Base-by-base conservation (phyloP, 2,888 invertebrate species). In the Selenia dentaria region DNA sequence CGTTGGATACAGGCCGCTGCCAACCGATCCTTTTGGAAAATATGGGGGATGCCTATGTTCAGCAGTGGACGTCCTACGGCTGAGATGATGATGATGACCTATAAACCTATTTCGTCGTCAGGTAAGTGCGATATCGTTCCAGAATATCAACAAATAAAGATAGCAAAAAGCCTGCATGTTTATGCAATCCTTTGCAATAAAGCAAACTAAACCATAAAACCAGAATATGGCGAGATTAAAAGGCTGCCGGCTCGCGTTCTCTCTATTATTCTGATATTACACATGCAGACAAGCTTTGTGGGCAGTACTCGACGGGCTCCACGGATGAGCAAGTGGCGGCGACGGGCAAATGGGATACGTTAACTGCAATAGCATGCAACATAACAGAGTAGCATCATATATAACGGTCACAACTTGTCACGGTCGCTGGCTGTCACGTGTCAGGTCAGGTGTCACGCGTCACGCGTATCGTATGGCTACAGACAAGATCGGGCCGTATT, bases 261-360 rank as follows among this genome's bases (percentile, higher is more conserved):
- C 29, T 37, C 33, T 33, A 38, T 44, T 38, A 37, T 37, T 37
- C 37, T 32, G 11, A 33, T 20, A 44, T 44, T 37, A 36, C 37
- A 44, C 25, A 29, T 14, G 18, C 32, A 37, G 13, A 37, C 36
- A 32, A 14, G 43, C 11, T 32, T 28, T n/a, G 22, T 22, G 2
- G 16, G 34, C n/a, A n/a, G n/a, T 13, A 33, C 24, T 13, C 9
- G 3, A 28, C 1, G 6, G 22, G 22, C 22, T 22, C 8, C 22
- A 22, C 22, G 22, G 8, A 2, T 8, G 22, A 2, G 22, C 6
- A 22, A 22, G 22, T 22, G 22, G 8, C 22, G 8, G 22, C 8
- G 22, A 8, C 22, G 22, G 6, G 22, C 22, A 26, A 26, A 26
- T 11, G 8, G 9, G 9, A 26, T 26, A 11, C 26, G 11, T 22